Base-by-base conservation (phyloP, 1,140 invertebrate species). In the Pogonomyrmex barbatus region DNA sequence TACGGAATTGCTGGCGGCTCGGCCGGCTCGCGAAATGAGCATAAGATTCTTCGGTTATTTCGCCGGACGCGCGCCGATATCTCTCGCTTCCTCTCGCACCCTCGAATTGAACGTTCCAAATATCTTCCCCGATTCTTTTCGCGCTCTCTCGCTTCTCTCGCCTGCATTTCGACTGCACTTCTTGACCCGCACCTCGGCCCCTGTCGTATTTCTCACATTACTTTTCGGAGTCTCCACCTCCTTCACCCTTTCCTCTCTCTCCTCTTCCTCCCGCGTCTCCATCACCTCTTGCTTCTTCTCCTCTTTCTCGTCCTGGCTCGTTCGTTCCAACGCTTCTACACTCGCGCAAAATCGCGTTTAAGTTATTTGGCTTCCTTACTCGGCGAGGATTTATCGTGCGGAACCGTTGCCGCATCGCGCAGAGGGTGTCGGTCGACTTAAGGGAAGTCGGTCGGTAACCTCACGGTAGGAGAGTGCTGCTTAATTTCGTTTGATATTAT, bases 101-200 rank as follows among this genome's bases (percentile, higher is more conserved):
- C 87, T 79, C 91, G 92, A 91, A 92, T 92, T 92, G 92, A 91
- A 90, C 91, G 92, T 93, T 93, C 91, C 92, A 93, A 93, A 93
- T 93, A 93, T 93, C 91, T 92, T 86, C 86, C 24, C 45, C 58
- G 54, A 60, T 81, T 79, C 85, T 86, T 33, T 30, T 76, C 56
- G 70, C 67, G 4, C 24, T 45, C 36, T 33, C 36, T 50, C 54
- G 39, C 12, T 33, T 56, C 70, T 42, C 68, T 50, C 68, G 77
- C 62, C 71, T 56, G n/a, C 88, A 45, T 90, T 47, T 62, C 67
- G 67, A 36, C 54, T 81, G 86, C 82, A 90, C 89, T 88, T 90
- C 85, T 91, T 93, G 91, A 93, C 91, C 92, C 92, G 77, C 86
- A 90, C 85, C 65, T 17, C 88, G 87, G 79, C 88, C 82, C 70